Base-by-base conservation (phyloP, 1,140 invertebrate genomes). In the Aethina tumida region DNA sequence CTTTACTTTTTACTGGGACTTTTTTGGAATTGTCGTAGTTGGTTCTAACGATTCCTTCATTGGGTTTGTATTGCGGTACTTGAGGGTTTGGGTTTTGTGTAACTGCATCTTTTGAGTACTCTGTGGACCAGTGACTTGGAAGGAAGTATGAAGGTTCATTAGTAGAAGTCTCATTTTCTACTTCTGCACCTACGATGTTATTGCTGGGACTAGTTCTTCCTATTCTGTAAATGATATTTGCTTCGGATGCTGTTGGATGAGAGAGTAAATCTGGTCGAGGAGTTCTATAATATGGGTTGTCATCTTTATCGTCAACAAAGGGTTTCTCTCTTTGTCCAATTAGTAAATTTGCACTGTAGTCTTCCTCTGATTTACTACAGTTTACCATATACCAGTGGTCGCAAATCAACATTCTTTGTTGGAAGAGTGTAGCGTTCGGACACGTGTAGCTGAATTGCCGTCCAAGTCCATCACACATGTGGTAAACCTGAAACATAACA, bases 311-410 rank as follows among this genome's bases (percentile, higher is more conserved):
- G 7, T 73, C 72, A 2, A 80, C 74, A 51, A 81, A 81, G 0
- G 75, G 75, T 47, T 76, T 78, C 50, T 77, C 74, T 10, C 69
- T 61, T 53, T 79, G 76, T 31, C 79, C 79, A 35, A 83, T 81
- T 9, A 80, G 58, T 4, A 77, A 56, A 58, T 83, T 84, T 8
- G 78, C 77, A 13, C 67, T 66, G 50, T 80, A 83, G 55, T 80
- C 72, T 18, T 63, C 63, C 47, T 77, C 73, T 0, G 79, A 71
- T 42, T 67, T 67, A 40, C 74, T 75, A 49, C 81, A 85, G 60
- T 84, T 79, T n/a, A 85, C 81, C 74, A 82, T 82, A 53, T 82
- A 84, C 77, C 80, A 84, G 55, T 84, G 80, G 56, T 84, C 81
- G 49, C 81, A 85, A 49, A 84, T 74, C 35, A 84, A 65, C 74